phyloP scores from a whole-genome alignment of 2,888 invertebrate genomes.

The Aleiodes leptofemur region DNA sequence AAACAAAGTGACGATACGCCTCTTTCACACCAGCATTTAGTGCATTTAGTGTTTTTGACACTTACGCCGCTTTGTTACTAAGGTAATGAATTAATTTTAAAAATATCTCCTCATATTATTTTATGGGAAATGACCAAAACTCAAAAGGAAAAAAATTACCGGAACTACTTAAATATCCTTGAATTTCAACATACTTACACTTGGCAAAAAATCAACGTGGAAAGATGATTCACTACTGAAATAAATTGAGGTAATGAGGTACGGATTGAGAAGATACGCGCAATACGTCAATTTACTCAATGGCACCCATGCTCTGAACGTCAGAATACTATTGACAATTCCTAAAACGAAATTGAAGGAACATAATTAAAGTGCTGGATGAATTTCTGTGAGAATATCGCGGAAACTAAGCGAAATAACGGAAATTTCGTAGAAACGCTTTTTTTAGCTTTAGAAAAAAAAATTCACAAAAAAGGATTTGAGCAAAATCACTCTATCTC shows the following conservation, averaged over 20 bases:
- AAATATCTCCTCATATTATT: no score
- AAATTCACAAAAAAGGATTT: neutral
- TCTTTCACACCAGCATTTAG: no score
- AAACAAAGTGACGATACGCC: no score
- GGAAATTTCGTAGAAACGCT: neutral
- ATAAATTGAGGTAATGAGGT: conserved; percentile 76
- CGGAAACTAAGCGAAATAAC: no score
- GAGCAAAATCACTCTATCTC: no score
- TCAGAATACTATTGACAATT: conserved; percentile 73
- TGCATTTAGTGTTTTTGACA: no score
- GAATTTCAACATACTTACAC: conserved; percentile 66
- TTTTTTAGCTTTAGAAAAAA: conserved; percentile 24
- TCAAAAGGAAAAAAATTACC: no score
- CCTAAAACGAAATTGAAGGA: conserved; percentile 66
- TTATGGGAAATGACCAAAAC: no score
- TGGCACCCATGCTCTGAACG: conserved; percentile 68
- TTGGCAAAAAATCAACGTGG: conserved; percentile 68
- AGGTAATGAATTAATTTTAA: no score
- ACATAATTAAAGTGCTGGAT: neutral
- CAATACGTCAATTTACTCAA: conserved; percentile 79
- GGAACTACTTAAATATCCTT: neutral
- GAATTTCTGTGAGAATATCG: neutral
- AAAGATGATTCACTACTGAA: conserved; percentile 66
- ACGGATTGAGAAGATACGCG: conserved; percentile 79
- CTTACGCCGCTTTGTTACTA: no score